These are phyloP conservation scores for Microctonus hyperodae DNA, from an alignment of 2,888 invertebrate genomes.

Conservation along the genomic window DNA sequence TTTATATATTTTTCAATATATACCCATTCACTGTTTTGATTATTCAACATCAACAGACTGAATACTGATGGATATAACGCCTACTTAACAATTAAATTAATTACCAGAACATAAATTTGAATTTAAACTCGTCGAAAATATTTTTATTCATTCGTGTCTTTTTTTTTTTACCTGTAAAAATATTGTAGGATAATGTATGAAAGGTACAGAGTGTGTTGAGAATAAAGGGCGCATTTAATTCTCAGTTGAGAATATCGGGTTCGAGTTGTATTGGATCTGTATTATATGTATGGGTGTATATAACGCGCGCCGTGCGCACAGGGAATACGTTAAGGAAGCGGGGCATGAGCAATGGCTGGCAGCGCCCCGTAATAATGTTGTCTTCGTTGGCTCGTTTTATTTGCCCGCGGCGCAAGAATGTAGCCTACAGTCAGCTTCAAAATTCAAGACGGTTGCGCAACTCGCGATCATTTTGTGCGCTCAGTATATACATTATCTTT, in stretches of 20 bases:
- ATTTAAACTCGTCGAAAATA: background rate
- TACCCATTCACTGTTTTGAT: background rate
- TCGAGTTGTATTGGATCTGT: background rate
- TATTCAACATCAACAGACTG: background rate
- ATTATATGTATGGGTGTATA: conserved; percentile 32
- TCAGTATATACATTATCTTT: background rate
- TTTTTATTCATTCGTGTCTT: background rate
- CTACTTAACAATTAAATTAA: background rate
- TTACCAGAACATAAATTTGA: background rate
- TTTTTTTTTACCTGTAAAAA: background rate
- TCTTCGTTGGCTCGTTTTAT: conserved; percentile 61
- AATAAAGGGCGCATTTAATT: background rate
- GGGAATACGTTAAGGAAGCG: conserved; percentile 54
- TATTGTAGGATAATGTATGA: background rate
- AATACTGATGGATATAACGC: conserved; percentile 4
- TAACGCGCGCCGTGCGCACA: conserved; percentile 28
- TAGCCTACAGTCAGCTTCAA: conserved; percentile 62
- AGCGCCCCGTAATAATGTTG: conserved; percentile 62
- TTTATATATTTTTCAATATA: background rate
- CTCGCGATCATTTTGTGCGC: conserved; percentile 40
- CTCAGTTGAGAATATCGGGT: background rate
- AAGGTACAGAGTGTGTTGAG: background rate
- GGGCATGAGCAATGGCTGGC: conserved; percentile 62
- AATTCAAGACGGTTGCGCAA: conserved; percentile 59
- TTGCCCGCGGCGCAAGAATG: conserved; percentile 62